Conservation (phyloP, 2,888 invertebrate species). For the Erpobdella octoculata region DNA sequence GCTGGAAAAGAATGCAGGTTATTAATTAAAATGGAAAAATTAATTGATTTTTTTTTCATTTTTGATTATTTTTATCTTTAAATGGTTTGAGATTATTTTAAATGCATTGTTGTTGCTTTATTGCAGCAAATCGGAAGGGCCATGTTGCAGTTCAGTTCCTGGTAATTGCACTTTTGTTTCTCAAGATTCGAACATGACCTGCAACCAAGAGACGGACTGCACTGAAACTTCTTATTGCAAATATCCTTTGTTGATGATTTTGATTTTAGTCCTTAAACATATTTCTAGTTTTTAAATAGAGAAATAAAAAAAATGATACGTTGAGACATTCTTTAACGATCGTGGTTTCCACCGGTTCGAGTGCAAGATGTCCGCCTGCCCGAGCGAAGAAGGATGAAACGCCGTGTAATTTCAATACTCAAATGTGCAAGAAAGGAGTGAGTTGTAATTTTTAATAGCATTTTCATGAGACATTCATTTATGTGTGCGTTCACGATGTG, state of each 20-base stretch:
- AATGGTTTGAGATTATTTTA: not conserved
- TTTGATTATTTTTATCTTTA: no score
- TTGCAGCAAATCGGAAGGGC: conserved; percentile 86
- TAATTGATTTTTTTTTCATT: no score
- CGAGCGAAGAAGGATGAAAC: conserved; percentile 77
- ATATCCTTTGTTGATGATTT: no score
- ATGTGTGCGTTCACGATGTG: no score
- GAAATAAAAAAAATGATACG: no score
- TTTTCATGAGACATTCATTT: no score
- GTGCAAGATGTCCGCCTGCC: conserved; percentile 80
- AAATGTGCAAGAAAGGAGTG: conserved; percentile 86
- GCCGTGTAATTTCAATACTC: conserved; percentile 87
- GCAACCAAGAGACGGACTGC: conserved; percentile 86
- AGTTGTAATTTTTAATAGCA: conserved; percentile 1
- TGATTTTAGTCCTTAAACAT: no score
- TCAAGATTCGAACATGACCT: conserved; percentile 61
- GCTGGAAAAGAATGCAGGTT: conserved; percentile 34
- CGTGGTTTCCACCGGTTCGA: conserved; percentile 46
- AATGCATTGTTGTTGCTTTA: not conserved
- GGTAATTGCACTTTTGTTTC: conserved; percentile 45
- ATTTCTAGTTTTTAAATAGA: no score
- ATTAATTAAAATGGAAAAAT: no score
- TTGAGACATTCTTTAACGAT: not conserved
- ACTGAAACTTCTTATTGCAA: conserved; percentile 59
- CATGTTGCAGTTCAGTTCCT: conserved; percentile 82